These are phyloP conservation scores for Ethmia dodecea DNA, from an alignment of 2,888 invertebrate species.

Conservation along the genomic window DNA sequence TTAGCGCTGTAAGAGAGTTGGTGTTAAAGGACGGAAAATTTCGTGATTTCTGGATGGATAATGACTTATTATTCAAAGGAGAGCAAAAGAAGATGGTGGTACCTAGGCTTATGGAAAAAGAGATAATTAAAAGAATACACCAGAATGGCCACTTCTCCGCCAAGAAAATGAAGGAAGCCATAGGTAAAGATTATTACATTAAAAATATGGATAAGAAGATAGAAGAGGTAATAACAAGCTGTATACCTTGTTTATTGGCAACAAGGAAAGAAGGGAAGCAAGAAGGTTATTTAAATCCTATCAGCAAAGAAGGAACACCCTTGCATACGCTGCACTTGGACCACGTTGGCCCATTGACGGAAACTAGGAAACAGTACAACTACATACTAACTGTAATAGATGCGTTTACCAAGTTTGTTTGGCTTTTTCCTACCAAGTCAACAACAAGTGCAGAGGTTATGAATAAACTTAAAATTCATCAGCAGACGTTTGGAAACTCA, in stretches of 20 bases:
- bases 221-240: slow-evolving; percentile 12
- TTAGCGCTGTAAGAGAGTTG: slow-evolving; percentile 16
- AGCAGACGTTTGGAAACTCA: slow-evolving; percentile 38
- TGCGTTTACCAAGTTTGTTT: slow-evolving; percentile 38
- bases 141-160: slow-evolving; percentile 21
- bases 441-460: slow-evolving; percentile 30
- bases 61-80: slow-evolving; percentile 22
- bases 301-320: slow-evolving; percentile 32
- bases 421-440: slow-evolving; percentile 36
- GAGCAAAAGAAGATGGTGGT: slow-evolving; percentile 23
- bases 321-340: slow-evolving; percentile 35
- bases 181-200: slow-evolving; percentile 18
- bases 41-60: slow-evolving; percentile 20
- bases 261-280: slow-evolving; percentile 26
- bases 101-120: slow-evolving; percentile 32
- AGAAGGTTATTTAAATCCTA: slow-evolving; percentile 28
- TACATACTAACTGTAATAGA: slow-evolving; percentile 38
- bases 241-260: slow-evolving; percentile 22
- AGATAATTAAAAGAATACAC: slow-evolving; percentile 21
- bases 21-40: slow-evolving; percentile 14
- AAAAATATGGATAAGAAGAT: slow-evolving; percentile 17
- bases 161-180: slow-evolving; percentile 15
- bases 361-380: slow-evolving; percentile 34
- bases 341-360: slow-evolving; percentile 35
- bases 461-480: slow-evolving; percentile 24